phyloP scores from a whole-genome alignment of 2,888 invertebrate species.

The Balanococcus diminutus region DNA sequence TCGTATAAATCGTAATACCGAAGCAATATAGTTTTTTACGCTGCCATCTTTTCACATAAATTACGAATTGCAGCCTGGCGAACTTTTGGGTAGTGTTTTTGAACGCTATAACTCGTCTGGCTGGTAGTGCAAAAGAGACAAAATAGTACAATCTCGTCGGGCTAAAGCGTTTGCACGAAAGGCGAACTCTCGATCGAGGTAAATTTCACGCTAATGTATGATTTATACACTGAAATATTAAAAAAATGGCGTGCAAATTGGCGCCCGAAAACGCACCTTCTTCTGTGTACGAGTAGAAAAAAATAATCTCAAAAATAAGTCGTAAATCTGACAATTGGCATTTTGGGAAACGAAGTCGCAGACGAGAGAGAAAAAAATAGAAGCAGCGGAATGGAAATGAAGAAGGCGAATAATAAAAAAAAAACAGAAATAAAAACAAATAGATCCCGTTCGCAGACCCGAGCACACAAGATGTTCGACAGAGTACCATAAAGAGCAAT shows the following conservation, averaged over 20 bases:
- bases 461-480: background rate
- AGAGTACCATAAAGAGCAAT: background rate
- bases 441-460: background rate
- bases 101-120: background rate
- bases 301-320: background rate
- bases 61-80: background rate
- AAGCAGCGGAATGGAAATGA: background rate
- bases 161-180: background rate
- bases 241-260: background rate
- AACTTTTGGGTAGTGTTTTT: background rate
- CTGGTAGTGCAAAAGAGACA: background rate
- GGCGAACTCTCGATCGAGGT: background rate
- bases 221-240: background rate
- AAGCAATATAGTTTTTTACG: too few relatives aligned
- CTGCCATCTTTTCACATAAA: background rate
- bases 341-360: background rate
- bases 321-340: slow-evolving; percentile 6
- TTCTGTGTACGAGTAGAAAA: background rate
- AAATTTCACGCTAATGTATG: background rate
- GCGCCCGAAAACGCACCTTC: background rate
- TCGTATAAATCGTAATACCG: too few relatives aligned
- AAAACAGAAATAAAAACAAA: background rate
- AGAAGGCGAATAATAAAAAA: background rate
- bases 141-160: background rate
- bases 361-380: background rate